Evolutionary conservation across 2,888 invertebrate genomes (phyloP), one percentile per base, ranked within the genome.

Genomic region (Schrankia costaestrigalis): DNA sequence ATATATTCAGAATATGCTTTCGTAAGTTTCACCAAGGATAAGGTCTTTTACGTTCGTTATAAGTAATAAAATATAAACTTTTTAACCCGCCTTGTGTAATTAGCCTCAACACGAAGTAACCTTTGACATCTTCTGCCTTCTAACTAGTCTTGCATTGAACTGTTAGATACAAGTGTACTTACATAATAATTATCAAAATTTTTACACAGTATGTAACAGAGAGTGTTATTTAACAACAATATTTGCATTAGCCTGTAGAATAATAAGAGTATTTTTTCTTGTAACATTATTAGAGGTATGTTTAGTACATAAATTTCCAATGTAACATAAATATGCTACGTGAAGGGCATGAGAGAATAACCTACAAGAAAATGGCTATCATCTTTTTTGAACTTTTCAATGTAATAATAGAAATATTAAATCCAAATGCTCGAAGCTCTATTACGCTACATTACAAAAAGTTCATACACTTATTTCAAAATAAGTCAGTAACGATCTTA

Each of bases 31-130:
- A 50, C 62, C 64, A 64, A 67, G 63, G 68, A 57, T 56, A 48
- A 56, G 41, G 48, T 45, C 38, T 45, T 40, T 51, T 50, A 44
- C 52, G 48, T 54, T 60, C 39, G 30, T 32, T 36, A 13, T 49
- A 35, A 31, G 38, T 45, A 61, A 59, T 52, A 49, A 42, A 49
- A 60, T 47, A 39, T 36, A 35, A 45, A 42, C 45, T 39, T 57
- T 63, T 53, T 45, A 34, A 56, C 53, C 48, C 46, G 50, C 44
- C 49, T 55, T 45, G 51, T 62, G 58, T 73, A 70, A 72, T 77
- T 71, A 71, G 48, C 56, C 29, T 42, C 57, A 59, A 67, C 73
- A 71, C 76, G 72, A 68, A 63, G 53, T 71, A 66, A 75, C 73
- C 75, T 73, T 61, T 73, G 71, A 68, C 73, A 58, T 57, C 53